A percentile compares a stretch with the other conserved stretches of the same genome.
Evolutionary conservation across 2,888 invertebrate species (phyloP).

Genomic region (Epicampocera succincta): DNA sequence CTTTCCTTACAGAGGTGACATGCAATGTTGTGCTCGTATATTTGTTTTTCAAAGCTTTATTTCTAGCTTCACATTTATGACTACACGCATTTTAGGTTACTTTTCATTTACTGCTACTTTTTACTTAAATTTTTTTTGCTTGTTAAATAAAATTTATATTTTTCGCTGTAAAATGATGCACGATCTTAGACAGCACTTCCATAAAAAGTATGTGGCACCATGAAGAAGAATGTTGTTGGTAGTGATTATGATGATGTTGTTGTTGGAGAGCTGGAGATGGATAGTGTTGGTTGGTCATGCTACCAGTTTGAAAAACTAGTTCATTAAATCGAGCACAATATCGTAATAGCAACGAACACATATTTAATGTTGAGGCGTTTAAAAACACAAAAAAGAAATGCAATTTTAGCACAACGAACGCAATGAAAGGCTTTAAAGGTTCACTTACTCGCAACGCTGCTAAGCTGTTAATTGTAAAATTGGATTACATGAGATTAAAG

Average conservation of each 20-base stretch:
- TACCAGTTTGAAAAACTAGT: slow-evolving; percentile 51
- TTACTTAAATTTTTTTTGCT: background rate
- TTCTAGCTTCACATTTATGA: slow-evolving; percentile 38
- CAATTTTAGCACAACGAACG: slow-evolving; percentile 29
- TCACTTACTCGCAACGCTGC: background rate
- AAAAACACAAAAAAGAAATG: background rate
- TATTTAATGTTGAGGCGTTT: slow-evolving; percentile 3
- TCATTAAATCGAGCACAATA: slow-evolving; percentile 56
- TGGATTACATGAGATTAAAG: no score
- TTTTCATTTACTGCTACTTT: slow-evolving; percentile 58
- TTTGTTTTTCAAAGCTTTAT: slow-evolving; percentile 24
- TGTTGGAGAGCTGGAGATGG: slow-evolving; percentile 10
- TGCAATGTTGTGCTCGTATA: slow-evolving; percentile 43
- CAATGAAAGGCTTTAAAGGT: background rate
- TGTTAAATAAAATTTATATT: background rate
- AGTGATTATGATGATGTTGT: slow-evolving; percentile 15
- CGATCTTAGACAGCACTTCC: slow-evolving; percentile 12
- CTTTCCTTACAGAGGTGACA: slow-evolving; percentile 44
- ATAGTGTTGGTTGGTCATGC: slow-evolving; percentile 45
- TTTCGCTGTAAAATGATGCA: slow-evolving; percentile 21
- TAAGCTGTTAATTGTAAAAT: no score
- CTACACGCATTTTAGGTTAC: slow-evolving; percentile 62
- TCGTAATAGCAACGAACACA: slow-evolving; percentile 42
- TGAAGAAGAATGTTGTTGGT: slow-evolving; percentile 3
- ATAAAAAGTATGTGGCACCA: slow-evolving; percentile 25